phyloP scores from a whole-genome alignment of 1,140 invertebrate genomes.

The Oryzaephilus surinamensis region DNA sequence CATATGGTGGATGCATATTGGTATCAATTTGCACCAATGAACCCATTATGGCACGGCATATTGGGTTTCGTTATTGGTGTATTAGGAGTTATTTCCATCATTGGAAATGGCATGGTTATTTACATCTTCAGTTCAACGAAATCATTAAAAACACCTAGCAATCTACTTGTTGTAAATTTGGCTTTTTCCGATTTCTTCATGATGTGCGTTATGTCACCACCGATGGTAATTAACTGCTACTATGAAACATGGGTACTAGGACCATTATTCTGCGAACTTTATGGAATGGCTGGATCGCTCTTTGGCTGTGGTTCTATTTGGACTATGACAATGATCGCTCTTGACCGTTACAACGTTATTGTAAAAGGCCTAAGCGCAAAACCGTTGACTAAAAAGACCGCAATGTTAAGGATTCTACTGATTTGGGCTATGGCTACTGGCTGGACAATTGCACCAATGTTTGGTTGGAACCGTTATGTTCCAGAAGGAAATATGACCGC shows the following conservation, averaged over 20 bases:
- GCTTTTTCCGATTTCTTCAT: slow-evolving; percentile 81
- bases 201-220: slow-evolving; percentile 73
- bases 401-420: slow-evolving; percentile 53
- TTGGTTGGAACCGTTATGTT: slow-evolving; percentile 77
- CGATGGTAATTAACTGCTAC: slow-evolving; percentile 80
- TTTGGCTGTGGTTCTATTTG: slow-evolving; percentile 74
- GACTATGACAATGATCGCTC: slow-evolving; percentile 71
- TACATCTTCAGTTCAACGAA: slow-evolving; percentile 75
- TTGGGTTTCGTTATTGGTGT: slow-evolving; percentile 63
- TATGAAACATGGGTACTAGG: slow-evolving; percentile 73
- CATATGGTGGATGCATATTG: slow-evolving; percentile 60
- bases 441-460: slow-evolving; percentile 63
- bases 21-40: slow-evolving; percentile 65
- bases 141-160: slow-evolving; percentile 68
- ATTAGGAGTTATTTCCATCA: slow-evolving; percentile 57
- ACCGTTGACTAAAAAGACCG: slow-evolving; percentile 57
- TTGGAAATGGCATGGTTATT: slow-evolving; percentile 72
- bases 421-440: slow-evolving; percentile 56
- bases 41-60: slow-evolving; percentile 67
- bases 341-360: slow-evolving; percentile 78
- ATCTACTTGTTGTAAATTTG: slow-evolving; percentile 74
- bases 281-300: slow-evolving; percentile 66
- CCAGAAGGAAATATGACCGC: slow-evolving; percentile 82
- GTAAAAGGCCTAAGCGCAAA: slow-evolving; percentile 60
- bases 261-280: slow-evolving; percentile 64